These are phyloP conservation scores for Drosophila triauraria DNA, from an alignment of 1,140 invertebrate species.

Conservation along the genomic window DNA sequence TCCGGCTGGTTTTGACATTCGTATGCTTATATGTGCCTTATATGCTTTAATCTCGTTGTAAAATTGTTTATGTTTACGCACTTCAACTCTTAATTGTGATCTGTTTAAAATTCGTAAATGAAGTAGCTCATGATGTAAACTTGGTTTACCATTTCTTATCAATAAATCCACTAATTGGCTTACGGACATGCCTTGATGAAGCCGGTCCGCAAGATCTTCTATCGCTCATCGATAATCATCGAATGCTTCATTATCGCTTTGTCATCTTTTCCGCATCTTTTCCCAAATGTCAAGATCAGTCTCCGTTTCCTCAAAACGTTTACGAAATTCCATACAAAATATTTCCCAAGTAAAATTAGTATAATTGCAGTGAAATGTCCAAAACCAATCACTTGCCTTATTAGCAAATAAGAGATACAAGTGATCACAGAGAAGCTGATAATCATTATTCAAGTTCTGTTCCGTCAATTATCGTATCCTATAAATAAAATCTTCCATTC, in stretches of 20 bases:
- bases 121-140: background rate
- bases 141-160: background rate
- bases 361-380: no score
- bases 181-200: background rate
- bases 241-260: background rate
- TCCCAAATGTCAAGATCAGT: no score
- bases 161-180: background rate
- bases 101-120: background rate
- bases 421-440: no score
- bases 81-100: background rate
- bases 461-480: no score
- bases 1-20: background rate
- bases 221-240: background rate
- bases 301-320: no score
- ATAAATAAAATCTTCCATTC: no score
- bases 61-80: slow-evolving; percentile 2
- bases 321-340: no score
- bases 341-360: no score
- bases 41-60: background rate
- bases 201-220: background rate
- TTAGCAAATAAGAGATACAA: no score
- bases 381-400: no score
- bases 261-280: no score
- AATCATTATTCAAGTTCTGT: no score
- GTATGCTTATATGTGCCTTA: background rate